A percentile compares a stretch with the other conserved stretches of the same genome.
phyloP scores from a whole-genome alignment of 1,140 invertebrate genomes.

The Copidosoma floridanum region DNA sequence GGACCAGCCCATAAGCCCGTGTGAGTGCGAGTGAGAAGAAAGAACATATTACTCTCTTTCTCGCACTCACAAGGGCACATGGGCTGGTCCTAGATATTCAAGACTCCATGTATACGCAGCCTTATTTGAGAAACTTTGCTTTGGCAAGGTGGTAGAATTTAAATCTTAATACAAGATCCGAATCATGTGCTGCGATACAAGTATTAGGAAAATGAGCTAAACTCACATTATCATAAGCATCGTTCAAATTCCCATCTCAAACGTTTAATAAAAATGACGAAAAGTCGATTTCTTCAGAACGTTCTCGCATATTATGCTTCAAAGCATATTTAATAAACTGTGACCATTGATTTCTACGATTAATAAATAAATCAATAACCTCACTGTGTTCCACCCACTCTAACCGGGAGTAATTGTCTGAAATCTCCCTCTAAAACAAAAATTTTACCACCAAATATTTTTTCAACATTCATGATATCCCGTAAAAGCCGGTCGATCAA shows the following conservation, averaged over 20 bases:
- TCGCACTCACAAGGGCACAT: too few relatives aligned
- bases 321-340: slow-evolving; percentile 17
- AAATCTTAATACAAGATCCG: not conserved
- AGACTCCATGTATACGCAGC: too few relatives aligned
- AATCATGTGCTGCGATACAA: slow-evolving; percentile 2
- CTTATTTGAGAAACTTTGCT: too few relatives aligned
- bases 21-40: too few relatives aligned
- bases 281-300: not conserved
- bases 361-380: slow-evolving; percentile 33
- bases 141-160: too few relatives aligned
- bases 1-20: too few relatives aligned
- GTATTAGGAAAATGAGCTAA: slow-evolving; percentile 11
- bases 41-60: too few relatives aligned
- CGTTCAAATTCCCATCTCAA: slow-evolving; percentile 3
- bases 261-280: slow-evolving; percentile 9
- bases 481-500: slow-evolving; percentile 28
- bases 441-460: slow-evolving; percentile 33
- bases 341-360: slow-evolving; percentile 30
- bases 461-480: slow-evolving; percentile 23
- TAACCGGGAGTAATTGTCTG: slow-evolving; percentile 33
- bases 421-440: slow-evolving; percentile 33
- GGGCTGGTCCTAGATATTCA: too few relatives aligned
- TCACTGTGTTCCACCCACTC: slow-evolving; percentile 21
- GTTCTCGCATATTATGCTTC: slow-evolving; percentile 15
- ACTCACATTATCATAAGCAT: slow-evolving; percentile 15